These are phyloP conservation scores for Drosophila dunni DNA, from an alignment of 1,140 invertebrate genomes.

Conservation along the genomic window DNA sequence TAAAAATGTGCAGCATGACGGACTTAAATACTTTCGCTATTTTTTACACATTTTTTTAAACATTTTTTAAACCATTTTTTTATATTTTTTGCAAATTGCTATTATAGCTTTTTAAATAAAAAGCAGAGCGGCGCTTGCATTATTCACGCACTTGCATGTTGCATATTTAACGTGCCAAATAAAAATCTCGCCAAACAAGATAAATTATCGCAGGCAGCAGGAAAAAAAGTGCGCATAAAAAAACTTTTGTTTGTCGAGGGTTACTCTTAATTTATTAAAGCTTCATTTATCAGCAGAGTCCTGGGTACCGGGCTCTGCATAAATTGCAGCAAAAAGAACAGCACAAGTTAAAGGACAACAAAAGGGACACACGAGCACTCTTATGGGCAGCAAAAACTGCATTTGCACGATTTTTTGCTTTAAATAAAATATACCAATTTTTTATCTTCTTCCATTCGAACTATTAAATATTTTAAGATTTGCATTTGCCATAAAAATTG, in stretches of 20 bases:
- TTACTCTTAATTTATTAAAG: constrained; percentile 81
- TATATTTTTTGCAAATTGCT: constrained; percentile 68
- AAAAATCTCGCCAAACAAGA: constrained; percentile 82
- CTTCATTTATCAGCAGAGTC: constrained; percentile 67
- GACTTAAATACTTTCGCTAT: constrained; percentile 43
- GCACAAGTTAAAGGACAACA: background rate
- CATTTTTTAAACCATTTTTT: too few species aligned
- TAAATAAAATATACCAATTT: background rate
- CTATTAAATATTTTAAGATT: too few species aligned
- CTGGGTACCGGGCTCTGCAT: constrained; percentile 48
- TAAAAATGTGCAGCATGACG: constrained; percentile 43
- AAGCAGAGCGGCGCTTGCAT: constrained; percentile 68
- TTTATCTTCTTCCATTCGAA: too few species aligned
- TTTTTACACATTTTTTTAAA: constrained; percentile 1
- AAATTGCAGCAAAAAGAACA: constrained; percentile 51
- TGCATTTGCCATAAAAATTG: too few species aligned
- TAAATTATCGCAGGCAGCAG: constrained; percentile 70
- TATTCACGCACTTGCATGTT: constrained; percentile 75
- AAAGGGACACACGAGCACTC: constrained; percentile 10
- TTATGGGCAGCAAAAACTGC: background rate
- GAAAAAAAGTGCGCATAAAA: constrained; percentile 55
- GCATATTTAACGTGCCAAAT: constrained; percentile 77
- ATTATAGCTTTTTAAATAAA: constrained; percentile 80
- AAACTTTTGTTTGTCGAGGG: constrained; percentile 43
- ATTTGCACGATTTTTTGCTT: background rate